Percentiles rank a stretch among this genome's conserved stretches.
These are phyloP conservation scores for Porites lutea DNA, from an alignment of 64 coral and sea anemone genomes.

Conservation along the genomic window DNA sequence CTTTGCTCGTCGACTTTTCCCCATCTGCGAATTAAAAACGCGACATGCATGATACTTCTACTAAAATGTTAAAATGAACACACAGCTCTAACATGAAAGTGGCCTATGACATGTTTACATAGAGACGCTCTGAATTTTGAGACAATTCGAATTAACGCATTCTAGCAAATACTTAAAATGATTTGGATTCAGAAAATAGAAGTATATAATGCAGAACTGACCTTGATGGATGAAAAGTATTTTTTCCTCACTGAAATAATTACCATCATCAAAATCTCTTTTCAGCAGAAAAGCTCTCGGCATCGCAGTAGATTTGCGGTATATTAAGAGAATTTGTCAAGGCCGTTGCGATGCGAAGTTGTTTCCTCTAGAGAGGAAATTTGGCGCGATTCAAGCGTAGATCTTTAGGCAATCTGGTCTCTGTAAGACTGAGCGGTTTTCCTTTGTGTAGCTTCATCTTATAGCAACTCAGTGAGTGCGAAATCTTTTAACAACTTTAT, in stretches of 20 bases:
- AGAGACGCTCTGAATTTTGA: constrained; percentile 43
- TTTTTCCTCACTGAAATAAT: constrained; percentile 9
- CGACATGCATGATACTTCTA: constrained; percentile 68
- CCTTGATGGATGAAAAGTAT: constrained; percentile 26
- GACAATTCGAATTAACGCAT: constrained; percentile 50
- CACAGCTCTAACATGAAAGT: constrained; percentile 59
- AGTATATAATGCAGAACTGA: not conserved
- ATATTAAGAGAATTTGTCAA: constrained; percentile 9
- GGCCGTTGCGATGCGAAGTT: not conserved
- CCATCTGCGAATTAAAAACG: constrained; percentile 63
- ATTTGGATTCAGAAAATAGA: not conserved
- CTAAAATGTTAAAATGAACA: constrained; percentile 80
- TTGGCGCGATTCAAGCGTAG: not conserved
- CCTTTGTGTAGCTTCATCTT: constrained; percentile 27
- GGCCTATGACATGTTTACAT: constrained; percentile 61
- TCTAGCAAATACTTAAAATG: constrained; percentile 40
- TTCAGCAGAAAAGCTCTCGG: constrained; percentile 80
- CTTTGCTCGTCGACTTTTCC: not conserved
- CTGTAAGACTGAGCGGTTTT: constrained; percentile 17
- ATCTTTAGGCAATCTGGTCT: constrained; percentile 19
- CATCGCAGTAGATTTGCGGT: constrained; percentile 53
- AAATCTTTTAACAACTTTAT: constrained; percentile 83
- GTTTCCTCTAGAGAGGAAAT: constrained; percentile 24
- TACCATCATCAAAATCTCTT: constrained; percentile 56
- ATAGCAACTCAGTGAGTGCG: constrained; percentile 44